Conservation (phyloP, 2,113 vertebrate genomes). For the Peromyscus californicus region DNA sequence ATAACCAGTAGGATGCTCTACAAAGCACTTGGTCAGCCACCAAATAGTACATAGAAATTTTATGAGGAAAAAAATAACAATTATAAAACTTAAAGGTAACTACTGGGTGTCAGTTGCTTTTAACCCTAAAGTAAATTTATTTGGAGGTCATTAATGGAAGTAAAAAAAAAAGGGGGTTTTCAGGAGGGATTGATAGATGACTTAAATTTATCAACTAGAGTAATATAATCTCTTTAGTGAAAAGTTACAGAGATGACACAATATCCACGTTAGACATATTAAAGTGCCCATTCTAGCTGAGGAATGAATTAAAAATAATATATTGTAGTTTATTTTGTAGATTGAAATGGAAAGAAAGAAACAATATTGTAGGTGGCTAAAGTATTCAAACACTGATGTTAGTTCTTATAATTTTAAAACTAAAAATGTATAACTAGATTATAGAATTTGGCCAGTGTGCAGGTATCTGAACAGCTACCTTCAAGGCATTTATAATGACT, state of each 20-base stretch:
- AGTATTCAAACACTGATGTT: constrained; percentile 75
- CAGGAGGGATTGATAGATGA: constrained; percentile 48
- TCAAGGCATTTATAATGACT: constrained; percentile 78
- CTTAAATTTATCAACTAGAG: constrained; percentile 37
- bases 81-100: constrained; percentile 61
- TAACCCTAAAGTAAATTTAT: constrained; percentile 75
- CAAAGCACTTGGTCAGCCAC: constrained; percentile 49
- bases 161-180: constrained; percentile 43
- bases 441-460: constrained; percentile 9
- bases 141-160: constrained; percentile 43
- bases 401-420: constrained; percentile 72
- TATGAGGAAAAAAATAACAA: constrained; percentile 42
- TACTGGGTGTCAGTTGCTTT: constrained; percentile 63
- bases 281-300: constrained; percentile 80
- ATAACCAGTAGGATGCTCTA: not conserved
- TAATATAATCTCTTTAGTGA: constrained; percentile 74
- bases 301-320: constrained; percentile 81
- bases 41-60: not conserved
- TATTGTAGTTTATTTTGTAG: constrained; percentile 75
- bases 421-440: constrained; percentile 77
- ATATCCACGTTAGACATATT: constrained; percentile 77
- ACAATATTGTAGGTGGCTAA: constrained; percentile 68
- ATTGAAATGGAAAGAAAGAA: constrained; percentile 79
- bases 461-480: constrained; percentile 84
- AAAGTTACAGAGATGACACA: constrained; percentile 57